A percentile compares a stretch with the other conserved stretches of the same genome.
Evolutionary conservation across 2,113 vertebrate genomes (phyloP).

Genomic region (Nannobrachium achirus): DNA sequence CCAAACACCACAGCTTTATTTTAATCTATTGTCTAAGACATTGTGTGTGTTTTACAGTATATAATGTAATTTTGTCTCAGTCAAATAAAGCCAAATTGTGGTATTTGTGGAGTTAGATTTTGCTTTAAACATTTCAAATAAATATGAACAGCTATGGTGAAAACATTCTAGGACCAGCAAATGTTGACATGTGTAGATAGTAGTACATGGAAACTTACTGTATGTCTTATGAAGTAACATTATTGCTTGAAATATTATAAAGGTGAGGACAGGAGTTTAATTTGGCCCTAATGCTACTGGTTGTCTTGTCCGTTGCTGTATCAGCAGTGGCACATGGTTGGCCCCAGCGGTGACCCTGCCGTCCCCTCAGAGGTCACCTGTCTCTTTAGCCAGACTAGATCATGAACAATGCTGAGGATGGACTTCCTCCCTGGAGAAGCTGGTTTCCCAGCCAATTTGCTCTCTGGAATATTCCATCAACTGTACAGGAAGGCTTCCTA

Average conservation of each 20-base stretch:
- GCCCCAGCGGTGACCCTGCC: slow-evolving; percentile 34
- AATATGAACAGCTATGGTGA: not conserved
- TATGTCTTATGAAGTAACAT: not conserved
- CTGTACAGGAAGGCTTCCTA: not conserved
- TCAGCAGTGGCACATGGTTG: slow-evolving; percentile 40
- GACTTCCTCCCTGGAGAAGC: slow-evolving; percentile 59
- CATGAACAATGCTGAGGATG: slow-evolving; percentile 26
- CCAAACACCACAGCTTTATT: not conserved
- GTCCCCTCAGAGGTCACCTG: slow-evolving; percentile 41
- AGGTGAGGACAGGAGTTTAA: slow-evolving; percentile 20
- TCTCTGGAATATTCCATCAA: slow-evolving; percentile 33
- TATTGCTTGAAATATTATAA: not conserved
- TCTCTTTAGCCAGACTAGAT: slow-evolving; percentile 50
- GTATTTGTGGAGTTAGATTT: too few relatives aligned
- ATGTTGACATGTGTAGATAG: not conserved
- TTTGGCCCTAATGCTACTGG: not conserved
- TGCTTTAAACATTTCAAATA: too few relatives aligned
- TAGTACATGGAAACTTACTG: not conserved
- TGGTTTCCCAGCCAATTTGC: slow-evolving; percentile 25
- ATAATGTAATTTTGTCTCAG: not conserved
- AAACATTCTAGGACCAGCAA: not conserved
- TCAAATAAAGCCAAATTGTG: not conserved
- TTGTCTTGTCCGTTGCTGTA: slow-evolving; percentile 6
- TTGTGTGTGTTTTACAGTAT: not conserved
- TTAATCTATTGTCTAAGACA: not conserved